These are phyloP conservation scores for Elegia similella DNA, from an alignment of 2,888 invertebrate species.

Conservation along the genomic window DNA sequence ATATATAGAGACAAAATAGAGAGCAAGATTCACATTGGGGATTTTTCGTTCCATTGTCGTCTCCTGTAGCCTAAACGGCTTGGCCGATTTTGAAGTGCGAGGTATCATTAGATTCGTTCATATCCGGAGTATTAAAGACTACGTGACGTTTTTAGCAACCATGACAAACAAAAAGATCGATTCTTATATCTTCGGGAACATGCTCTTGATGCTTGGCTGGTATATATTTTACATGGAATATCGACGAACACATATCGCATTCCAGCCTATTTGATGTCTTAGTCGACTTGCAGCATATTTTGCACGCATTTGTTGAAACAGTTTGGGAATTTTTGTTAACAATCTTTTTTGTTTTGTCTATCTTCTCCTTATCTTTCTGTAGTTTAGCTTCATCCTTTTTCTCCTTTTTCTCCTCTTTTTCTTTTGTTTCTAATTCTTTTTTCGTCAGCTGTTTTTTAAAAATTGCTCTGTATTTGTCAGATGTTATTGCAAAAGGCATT, in stretches of 20 bases:
- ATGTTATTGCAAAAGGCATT: slow-evolving; percentile 15
- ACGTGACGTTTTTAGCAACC: slow-evolving; percentile 16
- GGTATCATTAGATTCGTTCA: too few species aligned
- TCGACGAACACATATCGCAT: slow-evolving; percentile 23
- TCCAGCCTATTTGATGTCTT: slow-evolving; percentile 19
- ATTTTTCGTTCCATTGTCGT: too few species aligned
- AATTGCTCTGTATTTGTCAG: slow-evolving; percentile 16
- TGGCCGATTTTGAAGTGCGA: too few species aligned
- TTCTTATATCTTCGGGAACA: slow-evolving; percentile 21
- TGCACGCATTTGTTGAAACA: slow-evolving; percentile 16
- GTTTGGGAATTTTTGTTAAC: slow-evolving; percentile 2
- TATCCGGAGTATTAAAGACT: too few species aligned
- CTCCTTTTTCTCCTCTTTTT: slow-evolving; percentile 14
- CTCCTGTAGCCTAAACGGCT: too few species aligned
- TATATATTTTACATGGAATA: slow-evolving; percentile 22
- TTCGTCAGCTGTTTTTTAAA: slow-evolving; percentile 15
- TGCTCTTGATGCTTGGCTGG: slow-evolving; percentile 19
- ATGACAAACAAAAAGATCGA: slow-evolving; percentile 21
- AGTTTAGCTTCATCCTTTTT: slow-evolving; percentile 16
- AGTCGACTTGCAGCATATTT: slow-evolving; percentile 20
- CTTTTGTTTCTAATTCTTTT: slow-evolving; percentile 15
- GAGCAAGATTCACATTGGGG: too few species aligned
- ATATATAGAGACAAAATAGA: too few species aligned
- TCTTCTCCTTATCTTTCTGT: slow-evolving; percentile 14
- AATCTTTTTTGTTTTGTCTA: slow-evolving; percentile 10